Evolutionary conservation across 35 echinoderm and acorn worm genomes (phyloP).

Genomic region (Apostichopus japonicus): DNA sequence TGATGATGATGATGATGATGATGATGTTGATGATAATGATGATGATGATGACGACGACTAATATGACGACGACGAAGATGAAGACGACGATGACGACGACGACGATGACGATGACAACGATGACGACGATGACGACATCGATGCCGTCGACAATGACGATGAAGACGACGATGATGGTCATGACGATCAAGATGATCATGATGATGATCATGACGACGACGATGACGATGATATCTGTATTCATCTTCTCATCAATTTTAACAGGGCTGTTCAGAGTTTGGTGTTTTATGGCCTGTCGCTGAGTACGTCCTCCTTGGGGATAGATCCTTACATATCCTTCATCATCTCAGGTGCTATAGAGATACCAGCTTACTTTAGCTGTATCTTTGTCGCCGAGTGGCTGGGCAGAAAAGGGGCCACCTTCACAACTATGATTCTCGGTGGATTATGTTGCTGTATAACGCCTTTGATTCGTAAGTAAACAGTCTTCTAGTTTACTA

Average conservation of each 20-base stretch:
- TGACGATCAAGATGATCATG: too few relatives aligned
- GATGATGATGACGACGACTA: too few relatives aligned
- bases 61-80: too few relatives aligned
- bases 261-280: slow-evolving; percentile 35
- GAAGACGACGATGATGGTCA: too few relatives aligned
- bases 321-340: slow-evolving; percentile 55
- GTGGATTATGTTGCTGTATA: slow-evolving; percentile 7
- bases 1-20: too few relatives aligned
- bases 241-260: neutral
- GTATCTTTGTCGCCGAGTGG: slow-evolving; percentile 17
- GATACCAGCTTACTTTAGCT: slow-evolving; percentile 19
- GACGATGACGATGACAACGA: too few relatives aligned
- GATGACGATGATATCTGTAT: neutral
- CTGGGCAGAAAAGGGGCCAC: slow-evolving; percentile 1
- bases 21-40: too few relatives aligned
- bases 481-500: too few relatives aligned
- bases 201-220: too few relatives aligned
- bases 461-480: slow-evolving; percentile 33
- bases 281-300: slow-evolving; percentile 34
- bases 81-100: too few relatives aligned
- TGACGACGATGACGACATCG: too few relatives aligned
- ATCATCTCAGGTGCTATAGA: slow-evolving; percentile 32
- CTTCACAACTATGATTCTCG: neutral
- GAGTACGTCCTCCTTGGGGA: slow-evolving; percentile 23
- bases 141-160: too few relatives aligned